Percentiles rank a stretch among this genome's conserved stretches.
Conservation (phyloP, 2,113 vertebrate species). For the Bambusicola thoracicus region DNA sequence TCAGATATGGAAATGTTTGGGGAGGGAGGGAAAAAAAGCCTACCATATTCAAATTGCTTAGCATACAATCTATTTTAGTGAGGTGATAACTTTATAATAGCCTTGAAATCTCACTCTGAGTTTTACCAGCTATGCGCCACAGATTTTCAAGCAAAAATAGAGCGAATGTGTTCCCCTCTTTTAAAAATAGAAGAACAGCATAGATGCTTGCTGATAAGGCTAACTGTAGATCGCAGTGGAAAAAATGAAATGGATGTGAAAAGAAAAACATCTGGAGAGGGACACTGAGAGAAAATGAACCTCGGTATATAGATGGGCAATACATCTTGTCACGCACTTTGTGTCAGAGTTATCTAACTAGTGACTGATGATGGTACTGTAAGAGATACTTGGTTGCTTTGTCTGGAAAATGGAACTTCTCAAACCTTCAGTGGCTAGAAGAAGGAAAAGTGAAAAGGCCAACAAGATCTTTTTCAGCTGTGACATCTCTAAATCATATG, state of each 20-base stretch:
- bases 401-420: neutral
- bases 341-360: neutral
- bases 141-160: constrained; percentile 4
- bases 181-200: constrained; percentile 4
- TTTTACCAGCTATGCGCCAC: neutral
- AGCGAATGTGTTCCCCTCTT: neutral
- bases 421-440: neutral
- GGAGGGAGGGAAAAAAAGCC: neutral
- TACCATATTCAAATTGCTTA: neutral
- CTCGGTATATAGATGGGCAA: neutral
- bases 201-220: neutral
- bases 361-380: neutral
- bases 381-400: neutral
- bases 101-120: neutral
- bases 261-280: neutral
- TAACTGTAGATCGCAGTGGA: neutral
- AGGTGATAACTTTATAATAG: neutral
- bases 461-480: neutral
- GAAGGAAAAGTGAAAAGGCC: neutral
- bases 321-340: neutral
- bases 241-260: neutral
- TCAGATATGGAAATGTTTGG: neutral
- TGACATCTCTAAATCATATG: constrained; percentile 15
- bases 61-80: neutral
- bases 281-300: neutral